These are phyloP conservation scores for Erynnis tages DNA, from an alignment of 2,888 invertebrate genomes.

Conservation along the genomic window DNA sequence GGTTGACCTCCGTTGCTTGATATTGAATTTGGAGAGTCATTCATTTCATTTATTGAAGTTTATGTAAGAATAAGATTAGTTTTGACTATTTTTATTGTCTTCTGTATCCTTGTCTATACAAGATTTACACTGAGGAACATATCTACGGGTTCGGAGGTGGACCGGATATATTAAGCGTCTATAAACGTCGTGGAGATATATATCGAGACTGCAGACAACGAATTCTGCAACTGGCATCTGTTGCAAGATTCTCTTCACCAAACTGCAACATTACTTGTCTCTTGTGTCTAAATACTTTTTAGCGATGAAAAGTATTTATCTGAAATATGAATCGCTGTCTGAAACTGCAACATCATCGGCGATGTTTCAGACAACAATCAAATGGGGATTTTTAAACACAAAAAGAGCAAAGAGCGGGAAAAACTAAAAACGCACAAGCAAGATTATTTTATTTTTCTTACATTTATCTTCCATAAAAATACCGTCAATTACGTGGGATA, in stretches of 20 bases:
- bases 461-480: too few relatives aligned
- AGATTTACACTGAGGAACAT: conserved; percentile 9
- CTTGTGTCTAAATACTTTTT: conserved; percentile 2
- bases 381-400: too few relatives aligned
- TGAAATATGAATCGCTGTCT: too few relatives aligned
- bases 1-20: not conserved
- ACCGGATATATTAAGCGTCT: conserved; percentile 19
- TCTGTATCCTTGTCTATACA: not conserved
- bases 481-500: too few relatives aligned
- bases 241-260: conserved; percentile 16
- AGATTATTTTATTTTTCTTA: too few relatives aligned
- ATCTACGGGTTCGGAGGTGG: conserved; percentile 5
- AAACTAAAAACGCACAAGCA: too few relatives aligned
- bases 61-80: not conserved
- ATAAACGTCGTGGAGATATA: conserved; percentile 22
- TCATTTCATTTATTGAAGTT: not conserved
- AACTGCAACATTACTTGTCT: not conserved
- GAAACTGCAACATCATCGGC: too few relatives aligned
- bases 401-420: too few relatives aligned
- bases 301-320: too few relatives aligned
- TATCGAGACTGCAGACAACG: conserved; percentile 23
- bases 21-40: not conserved
- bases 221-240: conserved; percentile 5
- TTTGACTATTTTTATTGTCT: too few relatives aligned
- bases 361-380: too few relatives aligned